phyloP scores from a whole-genome alignment of 2,797 vertebrate species.

The Pseudopleuronectes americanus region DNA sequence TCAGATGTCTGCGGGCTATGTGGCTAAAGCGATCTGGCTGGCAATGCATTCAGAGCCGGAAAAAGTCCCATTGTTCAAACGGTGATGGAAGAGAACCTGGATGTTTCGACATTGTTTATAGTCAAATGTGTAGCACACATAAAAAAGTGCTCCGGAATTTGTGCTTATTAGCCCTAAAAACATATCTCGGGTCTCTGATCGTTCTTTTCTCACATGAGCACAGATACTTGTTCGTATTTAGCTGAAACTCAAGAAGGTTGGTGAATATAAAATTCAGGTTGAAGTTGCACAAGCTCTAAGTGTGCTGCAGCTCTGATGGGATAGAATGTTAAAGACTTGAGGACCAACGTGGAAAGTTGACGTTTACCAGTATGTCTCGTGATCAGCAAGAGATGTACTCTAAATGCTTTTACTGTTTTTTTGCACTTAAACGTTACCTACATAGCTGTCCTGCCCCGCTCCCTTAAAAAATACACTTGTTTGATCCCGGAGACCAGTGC shows the following conservation, averaged over 20 bases:
- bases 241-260: constrained; percentile 37
- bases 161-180: constrained; percentile 68
- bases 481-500: constrained; percentile 29
- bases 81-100: constrained; percentile 77
- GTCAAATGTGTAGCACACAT: constrained; percentile 77
- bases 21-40: constrained; percentile 83
- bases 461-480: constrained; percentile 10
- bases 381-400: constrained; percentile 65
- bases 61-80: constrained; percentile 83
- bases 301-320: constrained; percentile 46
- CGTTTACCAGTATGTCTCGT: constrained; percentile 67
- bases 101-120: constrained; percentile 75
- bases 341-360: constrained; percentile 46
- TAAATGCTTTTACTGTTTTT: constrained; percentile 71
- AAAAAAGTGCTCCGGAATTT: constrained; percentile 62
- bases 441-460: constrained; percentile 41
- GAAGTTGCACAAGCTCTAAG: constrained; percentile 61
- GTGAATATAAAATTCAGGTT: constrained; percentile 43
- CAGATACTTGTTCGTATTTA: constrained; percentile 27
- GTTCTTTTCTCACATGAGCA: constrained; percentile 30
- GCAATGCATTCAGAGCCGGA: constrained; percentile 79
- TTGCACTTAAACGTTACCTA: constrained; percentile 75
- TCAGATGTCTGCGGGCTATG: constrained; percentile 79
- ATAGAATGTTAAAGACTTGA: constrained; percentile 67
- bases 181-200: constrained; percentile 61